These are phyloP conservation scores for Epinephelus lanceolatus DNA, from an alignment of 2,113 vertebrate species.

Conservation along the genomic window DNA sequence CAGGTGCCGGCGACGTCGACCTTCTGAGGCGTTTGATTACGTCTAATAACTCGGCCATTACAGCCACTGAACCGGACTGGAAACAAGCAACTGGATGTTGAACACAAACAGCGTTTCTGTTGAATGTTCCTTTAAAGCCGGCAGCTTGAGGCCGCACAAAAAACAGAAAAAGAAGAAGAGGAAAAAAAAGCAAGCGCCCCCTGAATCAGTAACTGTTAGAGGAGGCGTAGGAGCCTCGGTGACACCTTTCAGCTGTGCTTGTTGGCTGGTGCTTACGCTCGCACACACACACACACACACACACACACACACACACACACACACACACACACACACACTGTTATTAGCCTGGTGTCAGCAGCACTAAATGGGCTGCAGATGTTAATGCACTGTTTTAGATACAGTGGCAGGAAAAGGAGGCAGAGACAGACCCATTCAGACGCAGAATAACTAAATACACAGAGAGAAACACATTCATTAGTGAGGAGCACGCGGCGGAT, in stretches of 20 bases:
- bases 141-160: constrained; percentile 58
- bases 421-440: constrained; percentile 71
- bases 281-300: constrained; percentile 32
- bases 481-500: not conserved
- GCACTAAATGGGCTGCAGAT: constrained; percentile 85
- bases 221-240: constrained; percentile 73
- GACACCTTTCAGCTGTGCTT: constrained; percentile 83
- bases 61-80: constrained; percentile 34
- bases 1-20: constrained; percentile 37
- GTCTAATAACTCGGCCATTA: constrained; percentile 40
- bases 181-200: constrained; percentile 46
- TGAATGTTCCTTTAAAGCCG: constrained; percentile 63
- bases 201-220: constrained; percentile 81
- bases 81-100: constrained; percentile 47
- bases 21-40: constrained; percentile 64
- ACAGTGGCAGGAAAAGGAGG: constrained; percentile 76
- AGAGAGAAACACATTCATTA: constrained; percentile 64
- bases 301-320: constrained; percentile 36
- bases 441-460: constrained; percentile 61
- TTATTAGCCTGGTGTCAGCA: constrained; percentile 82
- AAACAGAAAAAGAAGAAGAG: not conserved
- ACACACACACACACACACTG: constrained; percentile 70
- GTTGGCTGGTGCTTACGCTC: constrained; percentile 74
- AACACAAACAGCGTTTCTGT: constrained; percentile 27
- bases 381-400: constrained; percentile 83